Conservation (phyloP, 2,113 vertebrate genomes). For the Pituophis catenifer region DNA sequence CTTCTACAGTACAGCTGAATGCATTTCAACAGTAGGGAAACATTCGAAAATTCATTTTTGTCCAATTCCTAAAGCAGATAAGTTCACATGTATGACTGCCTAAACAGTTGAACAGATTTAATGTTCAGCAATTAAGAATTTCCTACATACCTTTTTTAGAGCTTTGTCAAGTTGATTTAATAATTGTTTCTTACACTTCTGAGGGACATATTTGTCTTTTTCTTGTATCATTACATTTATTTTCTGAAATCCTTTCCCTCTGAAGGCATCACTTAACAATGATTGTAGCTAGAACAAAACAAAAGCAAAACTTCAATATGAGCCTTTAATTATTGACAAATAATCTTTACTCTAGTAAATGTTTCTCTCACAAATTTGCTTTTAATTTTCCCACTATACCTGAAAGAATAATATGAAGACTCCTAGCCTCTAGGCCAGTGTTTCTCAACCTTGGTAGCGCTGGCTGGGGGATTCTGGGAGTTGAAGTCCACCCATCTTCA, state of each 20-base stretch:
- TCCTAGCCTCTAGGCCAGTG: no score
- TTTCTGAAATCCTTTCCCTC: slow-evolving; percentile 67
- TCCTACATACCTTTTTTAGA: slow-evolving; percentile 62
- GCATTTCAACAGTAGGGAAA: slow-evolving; percentile 74
- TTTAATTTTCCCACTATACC: neutral
- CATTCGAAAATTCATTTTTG: slow-evolving; percentile 69
- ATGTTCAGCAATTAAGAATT: neutral
- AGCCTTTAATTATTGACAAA: neutral
- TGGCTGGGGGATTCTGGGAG: no score
- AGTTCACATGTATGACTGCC: neutral
- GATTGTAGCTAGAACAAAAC: slow-evolving; percentile 59
- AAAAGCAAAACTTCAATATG: neutral
- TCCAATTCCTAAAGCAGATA: slow-evolving; percentile 72
- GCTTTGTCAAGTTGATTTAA: slow-evolving; percentile 61
- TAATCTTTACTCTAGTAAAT: neutral
- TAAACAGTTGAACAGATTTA: neutral
- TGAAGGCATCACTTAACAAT: slow-evolving; percentile 58
- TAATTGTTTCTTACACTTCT: slow-evolving; percentile 59
- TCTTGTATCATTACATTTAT: slow-evolving; percentile 60
- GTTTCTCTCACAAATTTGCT: neutral
- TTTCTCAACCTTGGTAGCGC: no score
- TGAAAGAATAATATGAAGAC: neutral
- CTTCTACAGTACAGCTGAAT: slow-evolving; percentile 69
- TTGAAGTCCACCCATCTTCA: no score
- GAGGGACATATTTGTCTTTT: slow-evolving; percentile 39